phyloP scores from a whole-genome alignment of 2,888 invertebrate genomes.

The Pristionchus maxplancki region DNA sequence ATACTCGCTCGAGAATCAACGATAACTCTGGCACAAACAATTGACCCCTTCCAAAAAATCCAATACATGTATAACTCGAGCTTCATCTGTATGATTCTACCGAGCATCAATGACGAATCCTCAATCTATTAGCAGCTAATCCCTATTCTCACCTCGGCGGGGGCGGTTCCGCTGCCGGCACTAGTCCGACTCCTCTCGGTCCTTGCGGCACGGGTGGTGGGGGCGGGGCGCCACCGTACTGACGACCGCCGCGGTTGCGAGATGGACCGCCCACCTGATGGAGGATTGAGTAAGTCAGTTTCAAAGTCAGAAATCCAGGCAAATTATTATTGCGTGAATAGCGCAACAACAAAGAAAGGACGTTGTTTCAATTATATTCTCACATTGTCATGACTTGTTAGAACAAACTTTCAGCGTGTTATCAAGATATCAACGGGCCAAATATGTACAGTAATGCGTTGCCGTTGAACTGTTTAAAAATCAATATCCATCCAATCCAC shows the following conservation, averaged over 20 bases:
- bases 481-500: neutral
- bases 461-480: neutral
- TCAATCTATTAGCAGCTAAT: too few relatives aligned
- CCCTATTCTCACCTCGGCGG: conserved; percentile 8
- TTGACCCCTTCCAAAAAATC: neutral
- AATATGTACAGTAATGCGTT: neutral
- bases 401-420: neutral
- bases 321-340: too few relatives aligned
- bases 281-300: too few relatives aligned
- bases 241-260: neutral
- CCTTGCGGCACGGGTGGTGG: neutral
- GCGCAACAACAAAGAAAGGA: too few relatives aligned
- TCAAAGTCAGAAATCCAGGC: too few relatives aligned
- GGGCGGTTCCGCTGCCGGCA: conserved; percentile 25
- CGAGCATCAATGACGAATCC: too few relatives aligned
- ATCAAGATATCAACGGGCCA: neutral
- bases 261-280: neutral
- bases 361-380: too few relatives aligned
- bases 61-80: neutral
- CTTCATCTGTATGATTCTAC: neutral
- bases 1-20: too few relatives aligned
- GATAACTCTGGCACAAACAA: neutral
- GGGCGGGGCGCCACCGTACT: neutral
- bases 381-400: too few relatives aligned
- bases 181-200: conserved; percentile 36